Base-by-base conservation (phyloP, 2,113 vertebrate species). In the Tursiops truncatus region DNA sequence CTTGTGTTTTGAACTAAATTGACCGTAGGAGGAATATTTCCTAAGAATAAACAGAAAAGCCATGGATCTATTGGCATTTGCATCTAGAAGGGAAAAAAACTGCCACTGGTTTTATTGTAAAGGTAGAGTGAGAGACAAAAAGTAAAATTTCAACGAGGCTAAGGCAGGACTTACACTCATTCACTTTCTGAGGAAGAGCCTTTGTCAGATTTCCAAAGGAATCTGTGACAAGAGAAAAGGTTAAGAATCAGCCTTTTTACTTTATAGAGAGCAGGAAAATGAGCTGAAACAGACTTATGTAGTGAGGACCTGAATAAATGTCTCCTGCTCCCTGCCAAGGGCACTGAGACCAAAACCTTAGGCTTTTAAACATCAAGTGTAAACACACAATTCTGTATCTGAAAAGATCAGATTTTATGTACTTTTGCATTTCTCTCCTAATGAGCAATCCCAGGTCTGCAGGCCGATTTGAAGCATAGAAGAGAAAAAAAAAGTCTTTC, bases 381-480 rank as follows among this genome's bases (percentile, higher is more conserved):
- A 96, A 94, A 96, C 70, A 88, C 25, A 65, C 9, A 83, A 71
- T 83, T 91, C 73, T 95, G 5, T 62, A 73, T 90, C 95, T 80
- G 65, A 87, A 60, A 97, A 77, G 60, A 90, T 95, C 50, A 74
- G 25, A 87, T 94, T 95, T 96, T 90, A 71, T 63, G 50, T 79
- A 60, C 65, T 58, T 97, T 94, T 23, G 8, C n/a, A 38, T 87
- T 95, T 95, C 70, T 97, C 50, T 87, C 63, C 83, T 97, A 94
- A 96, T 96, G 95, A 97, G 94, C 71, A 95, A 94, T 92, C 81
- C 56, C 90, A 92, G 77, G 92, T 74, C 80, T 60, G 13, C 23
- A 94, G 83, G 90, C 21, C 2, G 5, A 94, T 80, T 76, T 93
- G 70, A 97, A 96, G 56, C 50, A 81, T 1, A 31, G 21, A 7